Evolutionary conservation across 2,797 vertebrate species (phyloP).

Genomic region (Mormyrops attenuatus): DNA sequence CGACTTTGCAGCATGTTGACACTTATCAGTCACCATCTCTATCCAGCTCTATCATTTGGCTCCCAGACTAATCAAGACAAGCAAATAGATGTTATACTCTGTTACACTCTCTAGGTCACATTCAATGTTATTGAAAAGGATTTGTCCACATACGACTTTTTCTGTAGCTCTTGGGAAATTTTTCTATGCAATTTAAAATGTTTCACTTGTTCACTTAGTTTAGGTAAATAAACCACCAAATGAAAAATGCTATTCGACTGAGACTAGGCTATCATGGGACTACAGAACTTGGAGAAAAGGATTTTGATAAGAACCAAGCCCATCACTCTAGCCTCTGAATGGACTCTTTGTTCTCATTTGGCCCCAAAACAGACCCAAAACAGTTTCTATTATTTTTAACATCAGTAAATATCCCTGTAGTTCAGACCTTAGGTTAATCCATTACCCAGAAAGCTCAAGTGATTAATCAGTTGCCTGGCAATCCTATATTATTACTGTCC

Average conservation of each 20-base stretch:
- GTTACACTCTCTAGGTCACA: background rate
- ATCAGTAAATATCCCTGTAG: constrained; percentile 20
- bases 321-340: background rate
- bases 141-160: background rate
- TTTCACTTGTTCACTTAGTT: background rate
- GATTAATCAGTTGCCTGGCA: constrained; percentile 9
- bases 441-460: background rate
- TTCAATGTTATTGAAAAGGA: background rate
- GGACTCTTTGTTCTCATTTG: background rate
- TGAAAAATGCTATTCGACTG: background rate
- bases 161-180: background rate
- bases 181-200: background rate
- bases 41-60: background rate
- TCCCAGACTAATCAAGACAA: background rate
- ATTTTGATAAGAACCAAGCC: background rate
- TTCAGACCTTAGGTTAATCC: constrained; percentile 28
- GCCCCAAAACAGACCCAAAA: background rate
- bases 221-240: background rate
- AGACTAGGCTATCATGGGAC: background rate
- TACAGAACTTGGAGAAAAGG: background rate
- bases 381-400: constrained; percentile 16
- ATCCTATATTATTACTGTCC: constrained; percentile 45
- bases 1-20: background rate
- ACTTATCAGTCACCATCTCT: background rate
- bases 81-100: background rate